Evolutionary conservation across 2,113 vertebrate species (phyloP), one percentile per base, ranked within the genome.

Genomic region (Tachuris rubrigastra): DNA sequence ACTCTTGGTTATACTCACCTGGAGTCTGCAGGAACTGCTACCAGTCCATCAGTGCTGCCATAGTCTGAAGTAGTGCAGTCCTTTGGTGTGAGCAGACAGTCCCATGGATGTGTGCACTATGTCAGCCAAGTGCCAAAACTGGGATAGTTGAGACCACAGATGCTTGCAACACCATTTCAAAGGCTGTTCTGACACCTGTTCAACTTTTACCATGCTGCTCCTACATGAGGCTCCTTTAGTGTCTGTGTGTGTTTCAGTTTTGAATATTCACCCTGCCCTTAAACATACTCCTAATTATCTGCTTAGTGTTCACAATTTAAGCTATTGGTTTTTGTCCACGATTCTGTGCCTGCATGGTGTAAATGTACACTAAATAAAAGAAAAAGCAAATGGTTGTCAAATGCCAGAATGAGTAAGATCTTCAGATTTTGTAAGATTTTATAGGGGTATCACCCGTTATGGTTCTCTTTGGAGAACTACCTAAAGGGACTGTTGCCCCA

Each of bases 271-370:
- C 15, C 7, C 12, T 46, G 10, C 20, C 30, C 50, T 47, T 42
- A 42, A 3, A 35, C 6, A 25, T 25, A 52, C 3, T 24, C 12
- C 44, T 20, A 67, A 5, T 63, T 56, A 42, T 23, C 18, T 71
- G 9, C 24, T 77, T 49, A 13, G 19, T 10, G 13, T 50, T 83
- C 42, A 28, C 11, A 62, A 53, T 49, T 58, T 20, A 56, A 41
- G 10, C 1, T 50, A 0, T 33, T 39, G 27, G 7, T 41, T 50
- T 74, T 28, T 11, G 0, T 6, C 19, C 11, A 1, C 47, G 20
- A 42, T n/a, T 22, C 7, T 39, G 18, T 16, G 9, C 24, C 77
- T 66, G 8, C 15, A 35, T 6, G 16, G 21, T 56, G 30, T 13
- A 69, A 76, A 89, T 39, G 3, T 53, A 47, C 30, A 42, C 27